phyloP scores from a whole-genome alignment of 2,797 vertebrate species.

The Chelon labrosus region DNA sequence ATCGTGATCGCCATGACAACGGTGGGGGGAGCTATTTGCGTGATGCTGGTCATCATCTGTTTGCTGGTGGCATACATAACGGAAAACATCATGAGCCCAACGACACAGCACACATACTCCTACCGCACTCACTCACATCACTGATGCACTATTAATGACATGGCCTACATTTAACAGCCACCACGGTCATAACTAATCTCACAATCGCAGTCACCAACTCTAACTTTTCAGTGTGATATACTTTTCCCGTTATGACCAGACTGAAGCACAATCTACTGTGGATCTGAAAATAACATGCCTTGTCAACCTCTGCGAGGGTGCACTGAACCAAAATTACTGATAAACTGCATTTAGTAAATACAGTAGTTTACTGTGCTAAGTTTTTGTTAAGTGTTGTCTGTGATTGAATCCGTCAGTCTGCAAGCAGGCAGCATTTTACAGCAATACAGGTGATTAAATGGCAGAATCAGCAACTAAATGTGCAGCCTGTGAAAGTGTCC shows the following conservation, averaged over 20 bases:
- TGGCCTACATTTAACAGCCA: conserved; percentile 24
- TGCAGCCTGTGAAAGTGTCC: conserved; percentile 34
- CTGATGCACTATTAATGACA: conserved; percentile 51
- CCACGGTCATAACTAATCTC: conserved; percentile 25
- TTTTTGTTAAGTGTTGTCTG: conserved; percentile 50
- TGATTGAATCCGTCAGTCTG: conserved; percentile 42
- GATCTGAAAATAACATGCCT: conserved; percentile 63
- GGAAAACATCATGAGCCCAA: conserved; percentile 94
- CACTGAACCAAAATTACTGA: conserved; percentile 72
- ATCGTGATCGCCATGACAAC: conserved; percentile 98
- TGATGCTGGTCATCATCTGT: conserved; percentile 99
- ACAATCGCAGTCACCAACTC: conserved; percentile 11
- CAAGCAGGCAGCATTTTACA: conserved; percentile 58
- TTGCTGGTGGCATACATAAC: conserved; percentile 98
- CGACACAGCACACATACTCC: conserved; percentile 77
- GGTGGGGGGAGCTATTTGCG: conserved; percentile 97
- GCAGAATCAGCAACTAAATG: conserved; percentile 36
- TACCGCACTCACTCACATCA: conserved; percentile 79
- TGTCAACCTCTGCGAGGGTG: conserved; percentile 60
- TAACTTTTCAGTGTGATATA: conserved; percentile 30
- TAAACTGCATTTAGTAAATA: conserved; percentile 43
- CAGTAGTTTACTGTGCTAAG: conserved; percentile 46
- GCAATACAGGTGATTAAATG: conserved; percentile 65
- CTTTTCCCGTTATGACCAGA: conserved; percentile 44
- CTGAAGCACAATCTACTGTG: conserved; percentile 73